Conservation (phyloP, 2,888 invertebrate species). For the Andrena marginata region DNA sequence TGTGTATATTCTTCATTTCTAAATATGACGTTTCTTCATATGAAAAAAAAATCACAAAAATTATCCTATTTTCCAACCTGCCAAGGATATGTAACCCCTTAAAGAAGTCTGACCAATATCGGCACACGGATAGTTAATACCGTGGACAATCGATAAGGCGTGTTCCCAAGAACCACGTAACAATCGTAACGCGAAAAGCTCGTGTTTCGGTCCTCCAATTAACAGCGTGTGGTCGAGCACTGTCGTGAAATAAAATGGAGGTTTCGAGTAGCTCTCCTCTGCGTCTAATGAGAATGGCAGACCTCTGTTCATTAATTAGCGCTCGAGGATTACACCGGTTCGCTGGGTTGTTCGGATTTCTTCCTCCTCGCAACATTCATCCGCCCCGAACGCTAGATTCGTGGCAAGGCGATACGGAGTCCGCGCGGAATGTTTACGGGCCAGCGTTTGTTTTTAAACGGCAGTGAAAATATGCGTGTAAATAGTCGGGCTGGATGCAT, state of each 20-base stretch:
- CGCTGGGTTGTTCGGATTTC: constrained; percentile 20
- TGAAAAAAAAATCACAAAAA: too few relatives aligned
- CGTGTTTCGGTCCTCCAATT: constrained; percentile 56
- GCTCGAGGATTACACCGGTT: constrained; percentile 21
- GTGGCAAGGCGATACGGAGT: too few relatives aligned
- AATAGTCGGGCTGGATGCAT: not conserved
- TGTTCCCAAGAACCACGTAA: constrained; percentile 1
- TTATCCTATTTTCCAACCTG: too few relatives aligned
- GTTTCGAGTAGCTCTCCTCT: constrained; percentile 29
- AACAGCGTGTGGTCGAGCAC: constrained; percentile 39
- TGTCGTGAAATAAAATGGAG: constrained; percentile 44
- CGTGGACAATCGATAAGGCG: too few relatives aligned
- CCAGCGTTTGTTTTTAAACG: not conserved
- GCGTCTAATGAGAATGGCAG: constrained; percentile 43
- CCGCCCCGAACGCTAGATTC: not conserved
- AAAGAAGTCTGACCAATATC: too few relatives aligned
- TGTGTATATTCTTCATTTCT: too few relatives aligned
- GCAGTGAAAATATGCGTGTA: not conserved
- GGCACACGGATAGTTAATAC: too few relatives aligned
- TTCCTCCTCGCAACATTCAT: not conserved
- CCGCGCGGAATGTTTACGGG: not conserved
- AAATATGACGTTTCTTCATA: too few relatives aligned
- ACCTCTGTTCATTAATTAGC: constrained; percentile 49
- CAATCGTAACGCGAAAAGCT: constrained; percentile 46
- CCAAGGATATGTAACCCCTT: too few relatives aligned